A percentile compares a stretch with the other conserved stretches of the same genome.
Conservation (phyloP, 2,888 invertebrate genomes). For the Octodonta nipae region DNA sequence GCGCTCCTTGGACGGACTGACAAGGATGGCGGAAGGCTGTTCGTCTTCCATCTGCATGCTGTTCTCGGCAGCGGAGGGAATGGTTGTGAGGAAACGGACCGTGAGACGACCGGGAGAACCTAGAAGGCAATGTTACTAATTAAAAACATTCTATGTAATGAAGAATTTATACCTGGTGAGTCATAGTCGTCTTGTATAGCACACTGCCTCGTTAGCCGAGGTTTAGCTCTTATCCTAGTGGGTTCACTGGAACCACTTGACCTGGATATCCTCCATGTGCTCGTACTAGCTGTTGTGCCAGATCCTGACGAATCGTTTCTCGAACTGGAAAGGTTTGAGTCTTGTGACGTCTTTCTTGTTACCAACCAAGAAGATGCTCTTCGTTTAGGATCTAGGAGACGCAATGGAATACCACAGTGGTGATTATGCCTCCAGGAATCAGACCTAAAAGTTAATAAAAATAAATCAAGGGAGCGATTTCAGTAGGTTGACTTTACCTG, state of each 20-base stretch:
- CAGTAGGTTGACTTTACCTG: conserved; percentile 12
- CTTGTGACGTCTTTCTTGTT: conserved; percentile 83
- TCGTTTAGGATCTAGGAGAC: conserved; percentile 60
- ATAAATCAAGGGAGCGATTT: background rate
- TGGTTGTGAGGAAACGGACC: conserved; percentile 53
- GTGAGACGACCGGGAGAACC: conserved; percentile 41
- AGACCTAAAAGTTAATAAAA: conserved; percentile 39
- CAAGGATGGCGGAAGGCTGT: conserved; percentile 24
- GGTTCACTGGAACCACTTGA: conserved; percentile 62
- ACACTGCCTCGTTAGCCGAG: conserved; percentile 65
- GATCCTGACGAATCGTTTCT: conserved; percentile 85
- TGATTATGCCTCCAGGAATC: conserved; percentile 73
- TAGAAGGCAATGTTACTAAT: no score
- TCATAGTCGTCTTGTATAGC: conserved; percentile 64
- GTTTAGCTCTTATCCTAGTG: conserved; percentile 27
- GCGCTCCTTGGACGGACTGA: conserved; percentile 30
- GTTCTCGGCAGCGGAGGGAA: conserved; percentile 60
- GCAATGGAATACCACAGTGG: conserved; percentile 63
- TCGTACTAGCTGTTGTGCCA: conserved; percentile 76
- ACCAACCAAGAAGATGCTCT: conserved; percentile 80
- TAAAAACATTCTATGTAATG: background rate
- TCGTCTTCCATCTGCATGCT: conserved; percentile 56
- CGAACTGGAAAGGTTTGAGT: conserved; percentile 80
- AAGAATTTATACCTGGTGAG: conserved; percentile 34
- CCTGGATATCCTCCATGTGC: conserved; percentile 77